Conservation (phyloP, 2,113 vertebrate species). For the Tenebrosternarchus preto region DNA sequence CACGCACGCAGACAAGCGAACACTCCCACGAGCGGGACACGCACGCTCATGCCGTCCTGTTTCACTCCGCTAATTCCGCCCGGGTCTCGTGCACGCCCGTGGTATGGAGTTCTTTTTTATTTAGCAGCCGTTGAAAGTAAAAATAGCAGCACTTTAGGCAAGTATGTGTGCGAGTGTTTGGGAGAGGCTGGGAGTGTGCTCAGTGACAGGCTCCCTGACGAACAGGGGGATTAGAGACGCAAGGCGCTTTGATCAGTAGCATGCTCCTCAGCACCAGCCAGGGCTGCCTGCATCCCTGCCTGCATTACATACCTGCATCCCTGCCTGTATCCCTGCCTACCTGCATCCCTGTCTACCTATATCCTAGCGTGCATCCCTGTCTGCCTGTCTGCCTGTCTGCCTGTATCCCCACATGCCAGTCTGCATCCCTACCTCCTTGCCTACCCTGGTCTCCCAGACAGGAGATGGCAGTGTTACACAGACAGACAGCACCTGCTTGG, state of each 20-base stretch:
- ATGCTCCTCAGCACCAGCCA: slow-evolving; percentile 33
- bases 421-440: background rate
- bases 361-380: no score
- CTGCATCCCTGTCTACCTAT: no score
- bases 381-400: no score
- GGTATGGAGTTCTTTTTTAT: slow-evolving; percentile 64
- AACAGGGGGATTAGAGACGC: slow-evolving; percentile 74
- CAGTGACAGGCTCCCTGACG: slow-evolving; percentile 72
- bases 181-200: slow-evolving; percentile 61
- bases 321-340: no score
- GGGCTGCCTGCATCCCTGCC: no score
- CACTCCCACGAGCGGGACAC: slow-evolving; percentile 33
- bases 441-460: slow-evolving; percentile 66
- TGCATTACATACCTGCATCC: no score
- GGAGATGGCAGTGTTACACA: slow-evolving; percentile 74
- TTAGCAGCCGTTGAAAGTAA: slow-evolving; percentile 68
- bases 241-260: slow-evolving; percentile 73
- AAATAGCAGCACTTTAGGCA: slow-evolving; percentile 76
- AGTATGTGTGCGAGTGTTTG: slow-evolving; percentile 71
- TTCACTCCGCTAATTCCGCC: slow-evolving; percentile 66
- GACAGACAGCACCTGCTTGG: slow-evolving; percentile 36
- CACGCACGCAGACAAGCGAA: slow-evolving; percentile 9
- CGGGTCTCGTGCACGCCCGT: slow-evolving; percentile 55
- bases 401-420: no score
- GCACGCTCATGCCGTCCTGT: slow-evolving; percentile 50